Conservation (phyloP, 2,113 vertebrate species). For the Ia io region DNA sequence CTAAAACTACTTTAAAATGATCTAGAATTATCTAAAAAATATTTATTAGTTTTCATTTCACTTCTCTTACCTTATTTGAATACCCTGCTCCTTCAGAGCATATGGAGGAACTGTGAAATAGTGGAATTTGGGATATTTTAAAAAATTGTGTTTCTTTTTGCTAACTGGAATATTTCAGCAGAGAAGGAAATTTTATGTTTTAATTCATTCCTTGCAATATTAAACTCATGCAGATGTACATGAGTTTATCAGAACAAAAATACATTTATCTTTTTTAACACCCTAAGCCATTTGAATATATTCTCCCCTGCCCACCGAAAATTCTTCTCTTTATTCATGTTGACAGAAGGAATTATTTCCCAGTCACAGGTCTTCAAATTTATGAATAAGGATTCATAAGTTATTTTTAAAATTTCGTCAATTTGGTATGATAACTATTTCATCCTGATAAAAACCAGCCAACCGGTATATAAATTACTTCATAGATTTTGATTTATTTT, state of each 20-base stretch:
- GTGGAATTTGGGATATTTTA: not conserved
- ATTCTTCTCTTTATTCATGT: not conserved
- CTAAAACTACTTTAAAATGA: not conserved
- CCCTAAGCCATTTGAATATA: not conserved
- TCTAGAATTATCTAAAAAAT: not conserved
- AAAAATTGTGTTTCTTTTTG: not conserved
- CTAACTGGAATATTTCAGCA: not conserved
- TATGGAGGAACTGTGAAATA: not conserved
- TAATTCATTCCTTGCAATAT: not conserved
- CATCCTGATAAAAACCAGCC: not conserved
- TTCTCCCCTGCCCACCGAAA: not conserved
- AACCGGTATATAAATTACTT: not conserved
- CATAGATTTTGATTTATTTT: slow-evolving; percentile 12
- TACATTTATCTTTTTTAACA: not conserved
- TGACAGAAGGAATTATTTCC: not conserved
- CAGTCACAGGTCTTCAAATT: not conserved
- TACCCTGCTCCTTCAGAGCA: not conserved
- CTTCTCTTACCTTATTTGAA: not conserved
- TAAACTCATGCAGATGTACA: not conserved
- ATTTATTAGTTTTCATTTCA: not conserved
- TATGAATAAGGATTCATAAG: not conserved
- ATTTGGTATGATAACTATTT: not conserved
- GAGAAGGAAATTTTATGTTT: not conserved
- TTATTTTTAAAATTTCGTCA: not conserved
- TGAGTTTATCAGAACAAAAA: not conserved